Conservation (phyloP, 1,140 invertebrate species). For the Frieseomelitta varia region DNA sequence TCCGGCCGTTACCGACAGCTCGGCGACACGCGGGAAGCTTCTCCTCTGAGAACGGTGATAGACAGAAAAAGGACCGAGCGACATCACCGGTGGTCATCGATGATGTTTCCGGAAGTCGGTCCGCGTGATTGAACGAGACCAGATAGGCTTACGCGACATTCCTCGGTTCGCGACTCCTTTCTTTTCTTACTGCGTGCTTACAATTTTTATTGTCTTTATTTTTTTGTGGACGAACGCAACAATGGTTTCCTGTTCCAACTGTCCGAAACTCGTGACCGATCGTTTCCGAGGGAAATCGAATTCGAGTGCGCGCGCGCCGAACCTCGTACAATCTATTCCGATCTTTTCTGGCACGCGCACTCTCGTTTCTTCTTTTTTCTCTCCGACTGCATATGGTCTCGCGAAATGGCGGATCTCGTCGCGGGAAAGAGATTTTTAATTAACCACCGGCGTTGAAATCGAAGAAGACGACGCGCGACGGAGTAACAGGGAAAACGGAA, state of each 20-base stretch:
- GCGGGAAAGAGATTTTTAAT: conserved; percentile 42
- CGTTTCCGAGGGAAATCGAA: conserved; percentile 29
- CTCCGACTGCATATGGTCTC: not conserved
- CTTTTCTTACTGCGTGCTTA: conserved; percentile 31
- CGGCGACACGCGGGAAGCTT: not conserved
- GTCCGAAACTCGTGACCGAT: conserved; percentile 8
- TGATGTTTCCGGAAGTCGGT: conserved; percentile 55
- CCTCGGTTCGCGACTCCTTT: conserved; percentile 6
- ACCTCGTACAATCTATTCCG: conserved; percentile 2
- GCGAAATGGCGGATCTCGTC: conserved; percentile 6
- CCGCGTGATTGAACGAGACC: conserved; percentile 72
- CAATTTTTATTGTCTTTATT: conserved; percentile 1
- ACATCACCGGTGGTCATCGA: conserved; percentile 54
- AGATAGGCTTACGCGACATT: conserved; percentile 21
- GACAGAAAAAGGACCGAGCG: conserved; percentile 29
- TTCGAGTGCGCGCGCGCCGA: conserved; percentile 8
- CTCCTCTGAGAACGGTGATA: conserved; percentile 26
- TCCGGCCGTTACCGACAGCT: conserved; percentile 28
- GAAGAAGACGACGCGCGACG: not conserved
- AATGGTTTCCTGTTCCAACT: not conserved
- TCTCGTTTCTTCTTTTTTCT: not conserved
- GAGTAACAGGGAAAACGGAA: conserved; percentile 14
- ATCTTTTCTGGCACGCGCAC: conserved; percentile 11
- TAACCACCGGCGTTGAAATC: conserved; percentile 21
- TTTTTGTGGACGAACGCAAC: conserved; percentile 1